Base-by-base conservation (phyloP, 2,113 vertebrate genomes). In the Hemichromis elongatus region DNA sequence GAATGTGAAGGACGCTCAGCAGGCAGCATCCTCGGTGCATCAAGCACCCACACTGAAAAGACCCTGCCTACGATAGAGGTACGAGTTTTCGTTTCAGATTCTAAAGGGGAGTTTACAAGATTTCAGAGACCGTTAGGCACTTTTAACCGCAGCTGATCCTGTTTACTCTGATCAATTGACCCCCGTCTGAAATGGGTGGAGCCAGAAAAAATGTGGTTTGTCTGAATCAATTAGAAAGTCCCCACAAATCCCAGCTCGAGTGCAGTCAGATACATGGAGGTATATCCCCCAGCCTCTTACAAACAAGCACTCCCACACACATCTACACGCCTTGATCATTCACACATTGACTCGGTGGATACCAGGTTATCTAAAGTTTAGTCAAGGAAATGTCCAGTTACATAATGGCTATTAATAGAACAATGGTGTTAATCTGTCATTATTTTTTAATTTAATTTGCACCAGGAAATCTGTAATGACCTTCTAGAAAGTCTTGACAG, bases 1-100 rank as follows among this genome's bases (percentile, higher is more conserved):
- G 96, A 98, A 90, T 99, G 98, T 2, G 98, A 98, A 90, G 98
- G 98, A 1, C 96, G 98, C 21, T 98, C 98, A 0, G 98, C 97
- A 0, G 98, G 98, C 40, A 99, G 98, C 94, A 99, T 99, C 94
- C 94, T 98, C 11, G 98, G 98, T 0, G 95, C 96, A 47, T 95
- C 94, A 88, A 98, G 97, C 95, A 98, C 96, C 0, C 97, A 98
- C 1, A 93, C 94, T 84, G 97, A 90, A 95, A 98, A 99, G 94
- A 98, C 97, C 1, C 95, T 98, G 86, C 98, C 98, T 0, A 87
- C 96, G 1, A 96, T 98, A 6, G 97, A 97, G 97, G 98, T 98
- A 54, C 11, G 14, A 5, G 28, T 18, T 89, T 86, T 14, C 3
- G 4, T 79, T 84, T 86, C 40, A 33, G 56, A 26, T 1, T 7